Evolutionary conservation across 1,140 invertebrate genomes (phyloP).

Genomic region (Drosophila leontia): DNA sequence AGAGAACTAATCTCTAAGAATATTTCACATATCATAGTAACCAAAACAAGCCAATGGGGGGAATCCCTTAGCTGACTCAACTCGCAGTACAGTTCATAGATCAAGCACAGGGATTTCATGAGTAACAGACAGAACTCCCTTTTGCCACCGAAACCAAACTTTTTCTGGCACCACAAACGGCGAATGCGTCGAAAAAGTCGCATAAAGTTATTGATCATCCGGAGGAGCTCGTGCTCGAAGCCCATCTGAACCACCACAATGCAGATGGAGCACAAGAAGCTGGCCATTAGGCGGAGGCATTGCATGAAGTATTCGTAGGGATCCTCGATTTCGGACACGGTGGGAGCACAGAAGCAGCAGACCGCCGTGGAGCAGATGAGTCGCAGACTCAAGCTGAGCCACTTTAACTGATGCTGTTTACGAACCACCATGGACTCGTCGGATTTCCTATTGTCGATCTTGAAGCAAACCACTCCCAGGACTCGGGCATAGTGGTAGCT

Average conservation of each 20-base stretch:
- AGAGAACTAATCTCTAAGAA: constrained; percentile 16
- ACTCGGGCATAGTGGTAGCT: constrained; percentile 36
- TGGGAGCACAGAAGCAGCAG: constrained; percentile 1
- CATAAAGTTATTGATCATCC: constrained; percentile 57
- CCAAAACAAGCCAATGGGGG: neutral
- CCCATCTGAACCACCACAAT: constrained; percentile 53
- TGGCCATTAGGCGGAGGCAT: constrained; percentile 27
- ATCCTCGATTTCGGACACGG: constrained; percentile 5
- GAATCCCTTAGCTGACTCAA: neutral
- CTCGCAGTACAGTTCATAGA: constrained; percentile 48
- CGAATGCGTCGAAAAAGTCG: constrained; percentile 52
- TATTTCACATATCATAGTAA: constrained; percentile 9
- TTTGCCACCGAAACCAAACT: constrained; percentile 49
- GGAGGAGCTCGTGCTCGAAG: constrained; percentile 43
- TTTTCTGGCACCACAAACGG: constrained; percentile 21
- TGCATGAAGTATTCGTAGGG: constrained; percentile 20
- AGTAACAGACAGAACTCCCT: constrained; percentile 53
- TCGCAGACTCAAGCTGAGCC: constrained; percentile 41
- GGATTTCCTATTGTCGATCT: constrained; percentile 3
- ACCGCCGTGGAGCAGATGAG: constrained; percentile 4
- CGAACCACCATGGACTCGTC: constrained; percentile 19
- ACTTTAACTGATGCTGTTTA: constrained; percentile 46
- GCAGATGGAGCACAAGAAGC: constrained; percentile 23
- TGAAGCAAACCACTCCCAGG: constrained; percentile 42
- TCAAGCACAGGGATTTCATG: constrained; percentile 51